A percentile compares a stretch with the other conserved stretches of the same genome.
Conservation (phyloP, 2,113 vertebrate species). For the Eulemur macaco region DNA sequence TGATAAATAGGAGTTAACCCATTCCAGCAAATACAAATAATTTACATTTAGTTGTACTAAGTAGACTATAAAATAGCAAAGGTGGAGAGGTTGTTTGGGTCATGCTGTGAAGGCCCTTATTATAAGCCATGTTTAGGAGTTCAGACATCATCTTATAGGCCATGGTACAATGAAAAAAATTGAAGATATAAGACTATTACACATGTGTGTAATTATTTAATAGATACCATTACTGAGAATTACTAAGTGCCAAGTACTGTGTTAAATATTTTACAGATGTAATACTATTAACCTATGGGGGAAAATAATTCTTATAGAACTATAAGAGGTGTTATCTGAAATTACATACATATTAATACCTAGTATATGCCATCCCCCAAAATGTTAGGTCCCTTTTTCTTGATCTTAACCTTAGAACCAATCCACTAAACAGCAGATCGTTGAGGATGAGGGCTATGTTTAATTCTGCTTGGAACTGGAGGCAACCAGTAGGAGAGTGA, state of each 20-base stretch:
- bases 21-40: not conserved
- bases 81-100: not conserved
- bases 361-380: not conserved
- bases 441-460: not conserved
- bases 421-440: not conserved
- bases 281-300: not conserved
- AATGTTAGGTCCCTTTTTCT: not conserved
- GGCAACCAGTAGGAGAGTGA: not conserved
- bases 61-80: not conserved
- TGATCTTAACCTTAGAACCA: not conserved
- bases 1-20: not conserved
- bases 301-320: not conserved
- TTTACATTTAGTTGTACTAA: not conserved
- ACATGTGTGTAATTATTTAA: not conserved
- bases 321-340: not conserved
- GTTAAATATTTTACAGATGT: not conserved
- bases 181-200: not conserved
- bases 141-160: not conserved
- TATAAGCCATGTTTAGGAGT: not conserved
- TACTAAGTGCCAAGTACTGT: not conserved
- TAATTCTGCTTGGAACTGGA: not conserved
- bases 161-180: not conserved
- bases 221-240: not conserved
- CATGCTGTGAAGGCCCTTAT: not conserved
- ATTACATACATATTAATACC: not conserved